These are phyloP conservation scores for Kryptopterus vitreolus DNA, from an alignment of 2,797 vertebrate species.

Conservation along the genomic window DNA sequence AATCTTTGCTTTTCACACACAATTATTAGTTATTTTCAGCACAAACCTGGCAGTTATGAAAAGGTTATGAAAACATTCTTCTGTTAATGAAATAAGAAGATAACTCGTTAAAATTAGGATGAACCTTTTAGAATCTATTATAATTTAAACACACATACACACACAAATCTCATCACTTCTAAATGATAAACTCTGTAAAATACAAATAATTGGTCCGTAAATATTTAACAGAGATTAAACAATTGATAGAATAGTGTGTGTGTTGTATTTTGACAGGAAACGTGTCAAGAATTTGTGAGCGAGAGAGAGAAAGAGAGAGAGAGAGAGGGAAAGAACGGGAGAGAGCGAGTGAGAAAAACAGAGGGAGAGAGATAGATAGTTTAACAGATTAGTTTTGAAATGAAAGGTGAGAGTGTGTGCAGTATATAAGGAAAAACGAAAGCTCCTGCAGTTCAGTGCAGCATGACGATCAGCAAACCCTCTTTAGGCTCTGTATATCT, in stretches of 20 bases:
- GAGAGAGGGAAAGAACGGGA: neutral
- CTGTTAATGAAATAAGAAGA: neutral
- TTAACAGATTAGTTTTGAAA: too few relatives aligned
- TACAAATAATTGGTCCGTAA: slow-evolving; percentile 17
- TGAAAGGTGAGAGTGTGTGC: neutral
- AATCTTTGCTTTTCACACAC: neutral
- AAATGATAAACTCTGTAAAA: neutral
- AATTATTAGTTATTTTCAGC: neutral
- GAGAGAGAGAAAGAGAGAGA: neutral
- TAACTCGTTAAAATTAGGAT: neutral
- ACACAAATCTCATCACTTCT: neutral
- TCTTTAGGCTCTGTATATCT: slow-evolving; percentile 91
- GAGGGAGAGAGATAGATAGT: neutral
- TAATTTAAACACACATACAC: neutral
- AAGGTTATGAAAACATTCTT: neutral
- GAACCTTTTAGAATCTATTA: neutral
- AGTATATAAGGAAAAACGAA: neutral
- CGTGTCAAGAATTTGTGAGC: neutral
- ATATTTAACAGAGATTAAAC: neutral
- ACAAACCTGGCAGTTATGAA: neutral
- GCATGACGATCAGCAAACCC: slow-evolving; percentile 85
- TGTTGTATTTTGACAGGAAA: neutral
- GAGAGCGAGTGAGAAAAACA: neutral
- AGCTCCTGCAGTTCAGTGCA: slow-evolving; percentile 66
- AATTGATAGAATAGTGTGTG: neutral